Percentiles rank a stretch among this genome's conserved stretches.
These are phyloP conservation scores for Drosophila birchii DNA, from an alignment of 2,888 invertebrate genomes.

Conservation along the genomic window DNA sequence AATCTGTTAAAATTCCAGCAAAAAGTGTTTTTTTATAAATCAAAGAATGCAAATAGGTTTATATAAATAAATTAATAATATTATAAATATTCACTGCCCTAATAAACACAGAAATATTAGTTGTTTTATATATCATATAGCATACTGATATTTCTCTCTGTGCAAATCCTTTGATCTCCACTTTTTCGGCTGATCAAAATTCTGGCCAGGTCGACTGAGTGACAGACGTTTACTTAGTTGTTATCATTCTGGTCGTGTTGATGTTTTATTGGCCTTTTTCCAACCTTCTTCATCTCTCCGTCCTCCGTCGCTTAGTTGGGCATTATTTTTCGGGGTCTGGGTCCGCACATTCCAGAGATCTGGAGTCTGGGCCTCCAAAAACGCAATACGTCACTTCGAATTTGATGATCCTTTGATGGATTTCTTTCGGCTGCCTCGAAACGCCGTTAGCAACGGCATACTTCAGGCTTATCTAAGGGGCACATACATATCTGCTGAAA, in stretches of 20 bases:
- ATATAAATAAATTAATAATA: too few relatives aligned
- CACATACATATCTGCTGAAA: constrained; percentile 53
- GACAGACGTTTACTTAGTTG: constrained; percentile 79
- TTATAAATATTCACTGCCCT: not conserved
- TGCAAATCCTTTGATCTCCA: constrained; percentile 17
- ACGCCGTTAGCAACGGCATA: constrained; percentile 69
- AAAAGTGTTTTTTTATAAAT: not conserved
- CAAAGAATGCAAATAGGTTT: not conserved
- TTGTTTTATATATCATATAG: not conserved
- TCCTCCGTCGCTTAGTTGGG: constrained; percentile 22
- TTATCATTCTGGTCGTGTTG: constrained; percentile 80
- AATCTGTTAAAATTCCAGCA: too few relatives aligned
- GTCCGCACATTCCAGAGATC: constrained; percentile 56
- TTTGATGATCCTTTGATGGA: constrained; percentile 80
- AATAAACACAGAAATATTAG: too few relatives aligned
- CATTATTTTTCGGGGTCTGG: constrained; percentile 39
- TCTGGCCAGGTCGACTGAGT: constrained; percentile 70
- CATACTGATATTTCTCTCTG: not conserved
- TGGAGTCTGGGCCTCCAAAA: constrained; percentile 28
- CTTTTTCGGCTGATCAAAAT: constrained; percentile 75
- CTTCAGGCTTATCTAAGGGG: constrained; percentile 68
- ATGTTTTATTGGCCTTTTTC: constrained; percentile 74
- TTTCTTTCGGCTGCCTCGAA: constrained; percentile 55
- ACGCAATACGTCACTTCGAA: constrained; percentile 71
- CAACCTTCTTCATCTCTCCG: constrained; percentile 3